phyloP scores from a whole-genome alignment of 2,797 vertebrate species.

The Echiichthys vipera region DNA sequence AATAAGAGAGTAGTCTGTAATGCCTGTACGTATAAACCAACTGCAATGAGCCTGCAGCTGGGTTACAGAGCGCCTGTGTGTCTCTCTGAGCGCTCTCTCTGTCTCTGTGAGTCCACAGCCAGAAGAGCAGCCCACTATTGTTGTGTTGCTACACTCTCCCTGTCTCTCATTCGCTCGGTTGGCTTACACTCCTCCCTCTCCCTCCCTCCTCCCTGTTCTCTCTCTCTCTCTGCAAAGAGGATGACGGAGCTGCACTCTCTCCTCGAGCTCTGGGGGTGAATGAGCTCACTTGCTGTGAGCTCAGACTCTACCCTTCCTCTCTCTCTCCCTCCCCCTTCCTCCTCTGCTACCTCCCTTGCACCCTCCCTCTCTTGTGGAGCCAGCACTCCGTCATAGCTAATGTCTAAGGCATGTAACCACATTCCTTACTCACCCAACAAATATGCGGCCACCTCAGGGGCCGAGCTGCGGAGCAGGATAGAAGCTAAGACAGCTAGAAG shows the following conservation, averaged over 20 bases:
- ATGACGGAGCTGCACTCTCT: constrained; percentile 76
- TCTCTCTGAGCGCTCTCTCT: constrained; percentile 73
- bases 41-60: constrained; percentile 75
- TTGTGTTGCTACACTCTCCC: constrained; percentile 78
- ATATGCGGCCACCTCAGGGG: constrained; percentile 88
- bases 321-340: constrained; percentile 26
- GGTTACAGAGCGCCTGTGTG: constrained; percentile 65
- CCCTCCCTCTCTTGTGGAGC: constrained; percentile 78
- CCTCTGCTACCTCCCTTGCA: constrained; percentile 67
- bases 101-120: constrained; percentile 80
- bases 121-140: constrained; percentile 86
- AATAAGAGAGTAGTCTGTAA: constrained; percentile 36
- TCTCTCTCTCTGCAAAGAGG: constrained; percentile 64
- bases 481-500: constrained; percentile 36
- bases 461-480: constrained; percentile 67
- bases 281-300: constrained; percentile 89
- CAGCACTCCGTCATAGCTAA: constrained; percentile 90
- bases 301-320: constrained; percentile 69
- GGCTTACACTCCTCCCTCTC: constrained; percentile 73
- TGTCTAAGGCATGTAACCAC: constrained; percentile 93
- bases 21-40: constrained; percentile 51
- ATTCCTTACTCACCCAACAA: constrained; percentile 96
- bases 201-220: constrained; percentile 59
- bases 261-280: constrained; percentile 78
- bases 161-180: constrained; percentile 72